These are phyloP conservation scores for Lynx canadensis DNA, from an alignment of 2,113 vertebrate genomes.

Conservation along the genomic window DNA sequence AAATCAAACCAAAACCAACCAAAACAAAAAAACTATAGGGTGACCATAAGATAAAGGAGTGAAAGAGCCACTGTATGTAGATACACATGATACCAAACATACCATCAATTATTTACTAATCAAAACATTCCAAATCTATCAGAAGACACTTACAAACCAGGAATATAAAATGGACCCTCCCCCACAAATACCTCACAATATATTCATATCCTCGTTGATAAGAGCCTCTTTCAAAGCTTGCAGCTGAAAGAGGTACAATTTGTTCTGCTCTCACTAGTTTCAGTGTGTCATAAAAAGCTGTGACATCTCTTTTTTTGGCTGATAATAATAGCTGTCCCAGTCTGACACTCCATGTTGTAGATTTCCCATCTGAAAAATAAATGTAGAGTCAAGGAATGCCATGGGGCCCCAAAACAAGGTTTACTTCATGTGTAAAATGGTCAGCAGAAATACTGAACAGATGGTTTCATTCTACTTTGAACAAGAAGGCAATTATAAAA, in stretches of 20 bases:
- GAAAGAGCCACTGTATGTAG: neutral
- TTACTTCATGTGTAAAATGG: neutral
- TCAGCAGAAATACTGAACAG: constrained; percentile 35
- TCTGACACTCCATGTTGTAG: constrained; percentile 94
- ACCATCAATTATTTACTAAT: neutral
- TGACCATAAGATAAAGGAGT: constrained; percentile 29
- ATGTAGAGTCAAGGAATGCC: constrained; percentile 31
- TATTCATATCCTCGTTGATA: constrained; percentile 99
- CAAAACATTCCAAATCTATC: constrained; percentile 33
- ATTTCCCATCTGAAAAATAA: constrained; percentile 89
- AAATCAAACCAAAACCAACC: neutral
- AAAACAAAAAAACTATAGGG: neutral
- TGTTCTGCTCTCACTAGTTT: constrained; percentile 95
- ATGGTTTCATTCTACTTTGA: constrained; percentile 25
- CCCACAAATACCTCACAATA: constrained; percentile 91
- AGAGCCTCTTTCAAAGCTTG: constrained; percentile 98
- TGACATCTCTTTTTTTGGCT: constrained; percentile 92
- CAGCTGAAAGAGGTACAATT: constrained; percentile 97
- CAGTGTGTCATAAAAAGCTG: constrained; percentile 92
- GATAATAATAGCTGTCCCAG: constrained; percentile 94
- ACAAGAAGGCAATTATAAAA: constrained; percentile 33
- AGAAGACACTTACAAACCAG: neutral
- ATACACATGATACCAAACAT: neutral
- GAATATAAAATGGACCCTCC: constrained; percentile 37
- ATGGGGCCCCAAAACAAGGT: neutral